Base-by-base conservation (phyloP, 2,113 vertebrate species). In the Hippocampus guttulatus region DNA sequence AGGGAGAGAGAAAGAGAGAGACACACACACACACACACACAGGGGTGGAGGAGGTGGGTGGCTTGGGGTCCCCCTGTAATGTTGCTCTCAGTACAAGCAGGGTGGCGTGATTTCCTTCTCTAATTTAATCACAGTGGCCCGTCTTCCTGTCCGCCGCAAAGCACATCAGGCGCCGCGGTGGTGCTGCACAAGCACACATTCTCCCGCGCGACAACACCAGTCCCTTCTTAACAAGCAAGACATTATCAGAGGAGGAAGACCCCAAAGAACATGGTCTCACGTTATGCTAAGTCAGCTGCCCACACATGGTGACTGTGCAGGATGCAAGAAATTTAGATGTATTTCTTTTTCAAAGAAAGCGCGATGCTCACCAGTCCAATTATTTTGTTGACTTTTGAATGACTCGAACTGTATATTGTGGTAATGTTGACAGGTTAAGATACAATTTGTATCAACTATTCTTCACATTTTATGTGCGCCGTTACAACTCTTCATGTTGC, bases 101-200 rank as follows among this genome's bases (percentile, higher is more conserved):
- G 81, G 79, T 87, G 81, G 86, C 77, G 87, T 87, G 88, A 84
- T 85, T 88, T 87, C 89, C 89, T 87, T 87, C 88, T 83, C 88
- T 92, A 92, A 93, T 93, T 88, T 86, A 92, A 93, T 92, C 89
- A 88, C 88, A 89, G 89, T 88, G 82, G 81, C 83, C 78, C 78
- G 87, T 86, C 88, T 88, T 83, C 78, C 84, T 84, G 82, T 85
- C 82, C 78, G 80, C 77, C 57, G 75, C 83, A 85, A 82, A 86
- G 84, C 83, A 54, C 74, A 85, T 85, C 84, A 88, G 79, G 84
- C 83, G 74, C 80, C 62, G 47, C 23, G 23, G 83, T 68, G 82
- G 58, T 72, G 74, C 74, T 20, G 18, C 62, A 63, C 67, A 57
- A 45, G 64, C 49, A 64, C 65, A 61, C 33, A 64, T 18, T 33